Evolutionary conservation across 2,797 vertebrate genomes (phyloP).

Genomic region (Gymnothorax javanicus): DNA sequence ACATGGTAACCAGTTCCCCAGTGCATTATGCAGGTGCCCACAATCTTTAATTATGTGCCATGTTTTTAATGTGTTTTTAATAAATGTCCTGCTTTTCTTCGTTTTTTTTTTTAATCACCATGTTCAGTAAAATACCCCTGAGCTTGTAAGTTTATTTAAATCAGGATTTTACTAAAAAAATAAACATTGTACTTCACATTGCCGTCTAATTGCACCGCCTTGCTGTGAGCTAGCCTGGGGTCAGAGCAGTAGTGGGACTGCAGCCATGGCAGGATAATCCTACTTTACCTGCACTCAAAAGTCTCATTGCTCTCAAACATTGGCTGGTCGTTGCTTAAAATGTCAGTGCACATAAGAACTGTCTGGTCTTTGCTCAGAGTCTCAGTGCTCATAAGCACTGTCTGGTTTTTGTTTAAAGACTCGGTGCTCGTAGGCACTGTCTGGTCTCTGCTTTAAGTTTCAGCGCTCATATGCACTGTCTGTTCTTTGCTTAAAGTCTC

Average conservation of each 20-base stretch:
- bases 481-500: too few species aligned
- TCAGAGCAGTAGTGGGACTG: not conserved
- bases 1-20: not conserved
- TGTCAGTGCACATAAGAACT: too few species aligned
- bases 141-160: conserved; percentile 49
- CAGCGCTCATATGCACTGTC: too few species aligned
- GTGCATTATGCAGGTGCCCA: not conserved
- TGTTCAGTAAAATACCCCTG: conserved; percentile 36
- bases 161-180: conserved; percentile 49
- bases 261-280: conserved; percentile 11
- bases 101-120: conserved; percentile 42
- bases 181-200: conserved; percentile 35
- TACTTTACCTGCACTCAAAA: too few species aligned
- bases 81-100: too few species aligned
- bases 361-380: too few species aligned
- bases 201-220: conserved; percentile 23
- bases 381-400: too few species aligned
- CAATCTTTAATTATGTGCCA: not conserved
- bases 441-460: too few species aligned
- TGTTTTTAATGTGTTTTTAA: conserved; percentile 48
- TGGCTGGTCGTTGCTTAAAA: too few species aligned
- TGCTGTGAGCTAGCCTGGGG: conserved; percentile 25
- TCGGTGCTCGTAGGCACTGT: too few species aligned
- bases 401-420: too few species aligned
- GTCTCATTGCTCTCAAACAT: too few species aligned